Percentiles rank a stretch among this genome's conserved stretches.
phyloP scores from a whole-genome alignment of 2,113 vertebrate genomes.

The Rhabdornis inornatus region DNA sequence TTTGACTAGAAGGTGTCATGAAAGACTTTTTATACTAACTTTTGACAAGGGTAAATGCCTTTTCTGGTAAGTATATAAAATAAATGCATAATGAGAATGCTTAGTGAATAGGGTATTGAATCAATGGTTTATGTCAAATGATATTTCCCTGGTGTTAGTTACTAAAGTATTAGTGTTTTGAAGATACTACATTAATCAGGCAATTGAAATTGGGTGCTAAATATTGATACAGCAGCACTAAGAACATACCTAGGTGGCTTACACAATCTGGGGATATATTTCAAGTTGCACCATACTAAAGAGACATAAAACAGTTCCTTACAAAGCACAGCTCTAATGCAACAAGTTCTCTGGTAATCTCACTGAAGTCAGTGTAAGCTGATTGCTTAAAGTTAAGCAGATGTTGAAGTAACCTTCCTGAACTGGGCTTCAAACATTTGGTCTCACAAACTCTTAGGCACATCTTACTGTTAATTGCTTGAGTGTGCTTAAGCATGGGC shows the following conservation, averaged over 20 bases:
- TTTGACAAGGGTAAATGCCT: conserved; percentile 4
- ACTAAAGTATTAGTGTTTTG: not conserved
- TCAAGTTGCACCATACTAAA: not conserved
- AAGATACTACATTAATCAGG: not conserved
- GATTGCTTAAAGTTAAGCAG: not conserved
- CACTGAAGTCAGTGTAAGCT: not conserved
- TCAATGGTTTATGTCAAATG: not conserved
- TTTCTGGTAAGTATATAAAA: conserved; percentile 43
- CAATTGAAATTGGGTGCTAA: not conserved
- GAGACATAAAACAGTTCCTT: not conserved
- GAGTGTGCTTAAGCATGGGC: not conserved
- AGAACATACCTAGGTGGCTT: not conserved
- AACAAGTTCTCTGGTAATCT: not conserved
- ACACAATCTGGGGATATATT: not conserved
- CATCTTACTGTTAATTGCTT: not conserved
- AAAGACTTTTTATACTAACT: not conserved
- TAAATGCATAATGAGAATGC: not conserved
- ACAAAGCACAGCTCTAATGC: not conserved
- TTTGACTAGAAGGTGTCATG: conserved; percentile 1
- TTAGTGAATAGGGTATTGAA: not conserved
- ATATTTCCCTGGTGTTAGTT: not conserved
- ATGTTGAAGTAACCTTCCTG: not conserved
- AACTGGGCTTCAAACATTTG: not conserved
- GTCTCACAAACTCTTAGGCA: not conserved
- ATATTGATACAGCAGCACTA: conserved; percentile 19